These are phyloP conservation scores for Chaetogeoica ovagalla DNA, from an alignment of 2,888 invertebrate genomes.

Conservation along the genomic window DNA sequence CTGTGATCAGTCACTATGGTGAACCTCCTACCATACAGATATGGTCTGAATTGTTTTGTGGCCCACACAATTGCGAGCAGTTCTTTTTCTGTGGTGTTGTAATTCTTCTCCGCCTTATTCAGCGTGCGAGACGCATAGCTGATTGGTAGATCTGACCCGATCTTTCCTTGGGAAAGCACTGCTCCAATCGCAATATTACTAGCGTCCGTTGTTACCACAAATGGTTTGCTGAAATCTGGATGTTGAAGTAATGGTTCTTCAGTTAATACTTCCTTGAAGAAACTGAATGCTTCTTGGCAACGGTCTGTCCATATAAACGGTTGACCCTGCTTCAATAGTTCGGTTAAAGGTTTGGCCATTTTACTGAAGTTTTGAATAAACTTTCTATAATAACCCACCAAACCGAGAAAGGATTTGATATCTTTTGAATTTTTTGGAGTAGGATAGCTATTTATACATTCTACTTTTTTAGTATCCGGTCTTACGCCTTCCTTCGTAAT, in stretches of 20 bases:
- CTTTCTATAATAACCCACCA: constrained; percentile 59
- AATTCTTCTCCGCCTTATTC: neutral
- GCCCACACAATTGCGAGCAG: constrained; percentile 21
- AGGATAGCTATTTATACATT: constrained; percentile 49
- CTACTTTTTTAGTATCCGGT: constrained; percentile 52
- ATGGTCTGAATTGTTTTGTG: neutral
- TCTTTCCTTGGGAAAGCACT: constrained; percentile 57
- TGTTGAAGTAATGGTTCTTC: neutral
- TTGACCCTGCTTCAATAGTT: neutral
- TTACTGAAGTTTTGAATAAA: constrained; percentile 57
- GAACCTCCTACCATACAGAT: neutral
- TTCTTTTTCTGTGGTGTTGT: neutral
- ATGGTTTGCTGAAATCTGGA: constrained; percentile 49
- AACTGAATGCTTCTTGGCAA: neutral
- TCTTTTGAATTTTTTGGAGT: constrained; percentile 48
- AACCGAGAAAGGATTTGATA: constrained; percentile 58
- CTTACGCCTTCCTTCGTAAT: constrained; percentile 50
- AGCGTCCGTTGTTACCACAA: constrained; percentile 59
- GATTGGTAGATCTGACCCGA: neutral
- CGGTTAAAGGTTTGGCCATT: neutral
- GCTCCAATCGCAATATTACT: constrained; percentile 57
- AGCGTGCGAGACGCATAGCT: neutral
- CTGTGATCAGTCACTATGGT: neutral
- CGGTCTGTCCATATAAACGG: neutral
- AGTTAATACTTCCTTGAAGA: neutral